These are phyloP conservation scores for Calonectris borealis DNA, from an alignment of 2,113 vertebrate species.

Conservation along the genomic window DNA sequence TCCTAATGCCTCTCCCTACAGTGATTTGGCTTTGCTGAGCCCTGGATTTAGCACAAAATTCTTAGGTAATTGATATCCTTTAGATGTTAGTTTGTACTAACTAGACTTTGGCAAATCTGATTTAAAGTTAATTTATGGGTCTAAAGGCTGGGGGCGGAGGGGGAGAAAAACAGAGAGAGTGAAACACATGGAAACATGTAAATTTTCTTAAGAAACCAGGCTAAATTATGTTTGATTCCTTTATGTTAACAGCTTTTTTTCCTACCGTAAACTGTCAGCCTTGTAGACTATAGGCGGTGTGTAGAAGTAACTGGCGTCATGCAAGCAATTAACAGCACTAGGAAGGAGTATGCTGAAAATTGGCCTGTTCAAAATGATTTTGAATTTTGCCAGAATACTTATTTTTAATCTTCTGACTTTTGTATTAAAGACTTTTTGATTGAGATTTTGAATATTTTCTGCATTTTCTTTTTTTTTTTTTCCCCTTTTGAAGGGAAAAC, in stretches of 20 bases:
- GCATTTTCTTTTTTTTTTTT: neutral
- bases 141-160: neutral
- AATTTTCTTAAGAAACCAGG: neutral
- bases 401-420: neutral
- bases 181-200: neutral
- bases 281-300: neutral
- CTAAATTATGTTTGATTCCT: neutral
- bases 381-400: neutral
- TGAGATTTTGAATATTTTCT: neutral
- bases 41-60: neutral
- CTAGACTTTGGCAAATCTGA: neutral
- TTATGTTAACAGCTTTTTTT: neutral
- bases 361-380: neutral
- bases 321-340: neutral
- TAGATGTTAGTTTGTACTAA: neutral
- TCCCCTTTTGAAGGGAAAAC: conserved; percentile 78
- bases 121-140: neutral
- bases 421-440: neutral
- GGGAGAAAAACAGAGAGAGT: neutral
- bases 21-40: neutral
- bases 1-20: neutral
- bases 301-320: neutral
- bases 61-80: neutral
- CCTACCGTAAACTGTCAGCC: neutral
- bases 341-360: neutral